A percentile compares a stretch with the other conserved stretches of the same genome.
These are phyloP conservation scores for Cardiocondyla obscurior DNA, from an alignment of 1,140 invertebrate species.

Conservation along the genomic window DNA sequence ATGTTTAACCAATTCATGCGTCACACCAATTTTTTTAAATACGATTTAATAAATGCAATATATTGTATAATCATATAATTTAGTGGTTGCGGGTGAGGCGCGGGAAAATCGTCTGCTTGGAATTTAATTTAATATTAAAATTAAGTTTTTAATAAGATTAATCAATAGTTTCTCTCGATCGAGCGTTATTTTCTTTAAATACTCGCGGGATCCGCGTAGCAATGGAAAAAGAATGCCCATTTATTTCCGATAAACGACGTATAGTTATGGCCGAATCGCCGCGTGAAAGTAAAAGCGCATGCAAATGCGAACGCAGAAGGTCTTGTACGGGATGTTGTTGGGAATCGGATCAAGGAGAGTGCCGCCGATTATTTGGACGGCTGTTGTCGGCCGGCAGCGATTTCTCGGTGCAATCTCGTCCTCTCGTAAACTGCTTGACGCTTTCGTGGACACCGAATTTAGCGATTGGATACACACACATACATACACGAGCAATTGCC, in stretches of 20 bases:
- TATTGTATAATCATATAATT: too few relatives aligned
- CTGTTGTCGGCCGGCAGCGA: conserved; percentile 10
- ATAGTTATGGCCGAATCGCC: neutral
- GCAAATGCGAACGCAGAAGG: conserved; percentile 57
- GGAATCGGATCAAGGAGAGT: conserved; percentile 50
- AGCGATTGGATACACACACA: conserved; percentile 11
- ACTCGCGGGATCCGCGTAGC: neutral
- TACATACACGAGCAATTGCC: neutral
- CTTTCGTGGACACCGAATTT: conserved; percentile 57
- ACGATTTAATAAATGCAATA: too few relatives aligned
- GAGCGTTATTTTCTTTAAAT: neutral
- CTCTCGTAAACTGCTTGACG: conserved; percentile 11
- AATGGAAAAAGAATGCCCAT: neutral
- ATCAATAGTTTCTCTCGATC: neutral
- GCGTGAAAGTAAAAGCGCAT: conserved; percentile 69
- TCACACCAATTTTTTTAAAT: too few relatives aligned
- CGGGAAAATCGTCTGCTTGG: too few relatives aligned
- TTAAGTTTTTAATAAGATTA: too few relatives aligned
- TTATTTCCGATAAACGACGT: conserved; percentile 6
- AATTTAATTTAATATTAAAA: too few relatives aligned
- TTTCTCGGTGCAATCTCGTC: neutral
- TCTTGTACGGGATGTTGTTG: conserved; percentile 43
- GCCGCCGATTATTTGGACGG: conserved; percentile 46
- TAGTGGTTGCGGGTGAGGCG: too few relatives aligned
- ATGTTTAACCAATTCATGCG: too few relatives aligned